Conservation (phyloP, 1,140 invertebrate species). For the Daktulosphaira vitifoliae region DNA sequence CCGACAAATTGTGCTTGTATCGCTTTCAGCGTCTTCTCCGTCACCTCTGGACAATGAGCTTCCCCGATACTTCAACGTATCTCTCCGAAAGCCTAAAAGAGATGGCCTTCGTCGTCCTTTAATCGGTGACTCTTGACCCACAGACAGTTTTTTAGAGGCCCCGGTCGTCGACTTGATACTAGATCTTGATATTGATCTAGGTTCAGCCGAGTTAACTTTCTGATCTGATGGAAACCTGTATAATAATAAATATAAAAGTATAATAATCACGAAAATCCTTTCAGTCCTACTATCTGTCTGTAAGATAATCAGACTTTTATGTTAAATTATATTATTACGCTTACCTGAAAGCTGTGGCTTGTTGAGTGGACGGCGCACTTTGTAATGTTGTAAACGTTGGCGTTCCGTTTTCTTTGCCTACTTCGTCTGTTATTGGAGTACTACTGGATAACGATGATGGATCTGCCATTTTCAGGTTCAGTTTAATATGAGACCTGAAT, state of each 20-base stretch:
- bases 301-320: too few relatives aligned
- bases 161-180: not conserved
- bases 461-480: conserved; percentile 35
- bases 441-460: not conserved
- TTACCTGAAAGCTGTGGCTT: not conserved
- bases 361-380: not conserved
- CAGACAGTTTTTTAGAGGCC: too few relatives aligned
- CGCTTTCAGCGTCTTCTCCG: conserved; percentile 40
- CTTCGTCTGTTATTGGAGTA: not conserved
- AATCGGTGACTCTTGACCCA: conserved; percentile 39
- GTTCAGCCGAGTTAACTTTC: not conserved
- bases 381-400: not conserved
- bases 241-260: too few relatives aligned
- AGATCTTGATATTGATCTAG: not conserved
- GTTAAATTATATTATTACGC: too few relatives aligned
- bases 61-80: conserved; percentile 2
- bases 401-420: not conserved
- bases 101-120: conserved; percentile 37
- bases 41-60: conserved; percentile 37
- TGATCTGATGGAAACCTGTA: conserved; percentile 14
- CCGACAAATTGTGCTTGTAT: conserved; percentile 38
- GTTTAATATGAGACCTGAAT: conserved; percentile 39
- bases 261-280: too few relatives aligned
- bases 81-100: conserved; percentile 15
- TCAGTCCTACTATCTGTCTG: too few relatives aligned